These are phyloP conservation scores for Emydocephalus ijimae DNA, from an alignment of 2,113 vertebrate genomes.

Conservation along the genomic window DNA sequence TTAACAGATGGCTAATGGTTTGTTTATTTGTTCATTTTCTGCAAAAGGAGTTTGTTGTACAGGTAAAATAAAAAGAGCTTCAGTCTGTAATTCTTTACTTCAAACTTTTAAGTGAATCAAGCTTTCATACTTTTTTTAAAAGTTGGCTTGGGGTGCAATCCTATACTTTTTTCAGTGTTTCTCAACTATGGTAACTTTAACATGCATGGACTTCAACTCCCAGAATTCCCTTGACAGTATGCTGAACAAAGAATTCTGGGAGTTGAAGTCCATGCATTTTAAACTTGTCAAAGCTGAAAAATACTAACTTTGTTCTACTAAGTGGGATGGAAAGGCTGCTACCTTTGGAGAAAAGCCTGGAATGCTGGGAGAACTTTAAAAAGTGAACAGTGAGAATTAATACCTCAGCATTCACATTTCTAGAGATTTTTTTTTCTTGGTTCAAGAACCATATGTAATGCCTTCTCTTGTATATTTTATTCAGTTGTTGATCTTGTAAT, in stretches of 20 bases:
- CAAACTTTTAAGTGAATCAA: constrained; percentile 29
- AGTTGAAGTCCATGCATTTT: not conserved
- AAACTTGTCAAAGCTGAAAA: not conserved
- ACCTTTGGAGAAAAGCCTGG: not conserved
- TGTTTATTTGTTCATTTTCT: constrained; percentile 34
- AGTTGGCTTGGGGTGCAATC: not conserved
- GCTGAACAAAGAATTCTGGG: not conserved
- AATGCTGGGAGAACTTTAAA: not conserved
- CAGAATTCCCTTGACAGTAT: not conserved
- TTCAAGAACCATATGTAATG: not conserved
- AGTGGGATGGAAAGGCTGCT: not conserved
- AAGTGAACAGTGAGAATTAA: not conserved
- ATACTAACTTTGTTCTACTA: not conserved
- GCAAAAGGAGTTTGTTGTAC: constrained; percentile 31
- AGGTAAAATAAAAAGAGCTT: constrained; percentile 39
- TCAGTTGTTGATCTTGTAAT: not conserved
- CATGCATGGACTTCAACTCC: not conserved
- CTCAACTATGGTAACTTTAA: not conserved
- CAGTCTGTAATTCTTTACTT: constrained; percentile 18
- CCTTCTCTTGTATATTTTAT: not conserved
- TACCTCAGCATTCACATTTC: not conserved
- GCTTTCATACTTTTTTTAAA: constrained; percentile 15
- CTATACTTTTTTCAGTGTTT: not conserved
- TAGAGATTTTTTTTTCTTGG: not conserved
- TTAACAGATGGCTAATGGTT: not conserved